phyloP scores from a whole-genome alignment of 2,888 invertebrate genomes.

The Parnassius glacialis region DNA sequence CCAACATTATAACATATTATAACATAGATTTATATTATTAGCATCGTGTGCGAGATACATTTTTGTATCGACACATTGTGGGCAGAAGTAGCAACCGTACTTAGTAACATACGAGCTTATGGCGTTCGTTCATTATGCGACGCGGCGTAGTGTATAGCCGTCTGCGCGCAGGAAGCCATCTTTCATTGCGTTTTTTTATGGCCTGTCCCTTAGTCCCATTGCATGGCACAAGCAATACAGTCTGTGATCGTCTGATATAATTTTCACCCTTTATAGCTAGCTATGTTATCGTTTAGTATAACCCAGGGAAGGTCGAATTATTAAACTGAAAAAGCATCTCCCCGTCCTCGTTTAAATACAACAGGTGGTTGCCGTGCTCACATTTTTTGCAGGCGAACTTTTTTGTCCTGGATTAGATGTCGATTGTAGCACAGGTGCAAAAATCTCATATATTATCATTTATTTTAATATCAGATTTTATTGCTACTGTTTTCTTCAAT shows the following conservation, averaged over 20 bases:
- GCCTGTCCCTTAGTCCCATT: constrained; percentile 70
- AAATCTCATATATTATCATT: no score
- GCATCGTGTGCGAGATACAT: not conserved
- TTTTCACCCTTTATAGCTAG: not conserved
- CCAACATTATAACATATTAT: no score
- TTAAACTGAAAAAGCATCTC: no score
- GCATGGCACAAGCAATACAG: constrained; percentile 28
- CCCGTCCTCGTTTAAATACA: not conserved
- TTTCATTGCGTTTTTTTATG: constrained; percentile 78
- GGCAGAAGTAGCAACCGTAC: not conserved
- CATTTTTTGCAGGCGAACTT: not conserved
- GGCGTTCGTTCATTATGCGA: constrained; percentile 3
- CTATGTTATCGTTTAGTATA: not conserved
- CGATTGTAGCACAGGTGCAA: no score
- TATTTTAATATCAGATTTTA: no score
- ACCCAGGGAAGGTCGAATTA: not conserved
- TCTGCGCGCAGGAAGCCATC: constrained; percentile 73
- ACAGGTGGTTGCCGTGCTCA: not conserved
- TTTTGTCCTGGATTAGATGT: not conserved
- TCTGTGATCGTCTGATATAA: not conserved
- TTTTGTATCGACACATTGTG: not conserved
- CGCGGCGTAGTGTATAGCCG: constrained; percentile 35
- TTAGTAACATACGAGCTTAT: constrained; percentile 11
- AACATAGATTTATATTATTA: not conserved
- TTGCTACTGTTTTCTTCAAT: no score